Evolutionary conservation across 2,888 invertebrate genomes (phyloP), one percentile per base, ranked within the genome.

Genomic region (Ennomos erosarius): DNA sequence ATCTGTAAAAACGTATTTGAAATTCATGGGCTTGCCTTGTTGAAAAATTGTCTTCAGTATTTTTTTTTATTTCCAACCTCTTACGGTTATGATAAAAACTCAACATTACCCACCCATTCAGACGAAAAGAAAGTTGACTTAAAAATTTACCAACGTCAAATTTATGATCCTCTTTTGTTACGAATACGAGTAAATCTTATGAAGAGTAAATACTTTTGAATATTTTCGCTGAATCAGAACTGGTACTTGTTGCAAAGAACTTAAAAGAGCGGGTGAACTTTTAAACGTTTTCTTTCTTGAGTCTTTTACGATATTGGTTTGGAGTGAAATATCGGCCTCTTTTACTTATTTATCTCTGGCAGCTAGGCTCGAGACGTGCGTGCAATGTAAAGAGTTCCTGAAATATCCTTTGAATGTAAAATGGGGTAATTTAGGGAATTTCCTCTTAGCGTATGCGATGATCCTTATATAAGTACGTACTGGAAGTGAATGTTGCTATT

Each of bases 1-100:
- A 88, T 88, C 88, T 87, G 74, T 83, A 84, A 85, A 86, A 88
- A 82, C 82, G 83, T 85, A 88, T 88, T 89, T 86, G 85, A 87
- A 88, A 88, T 89, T 88, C 88, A 87, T 86, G 85, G 82, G 79
- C 79, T 79, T 75, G 81, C 76, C 78, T 81, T 77, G 84, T 81
- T 87, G 84, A 86, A 88, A 89, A 85, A 88, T 82, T 82, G 83
- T 85, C 82, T 82, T 74, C 74, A 80, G 82, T 82, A 82, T 82
- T 84, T 85, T 84, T n/a, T 26, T 84, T 86, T 79, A 82, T 82
- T 79, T 81, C 82, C 80, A 75, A 81, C 78, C 76, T 82, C 77
- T 80, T 60, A 55, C 74, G 66, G 73, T 78, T 76, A 84, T 81
- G 81, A 79, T 80, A 81, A 83, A 84, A 83, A 75, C 69, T 74